Conservation (phyloP, 1,140 invertebrate species). For the Zaprionus inermis region DNA sequence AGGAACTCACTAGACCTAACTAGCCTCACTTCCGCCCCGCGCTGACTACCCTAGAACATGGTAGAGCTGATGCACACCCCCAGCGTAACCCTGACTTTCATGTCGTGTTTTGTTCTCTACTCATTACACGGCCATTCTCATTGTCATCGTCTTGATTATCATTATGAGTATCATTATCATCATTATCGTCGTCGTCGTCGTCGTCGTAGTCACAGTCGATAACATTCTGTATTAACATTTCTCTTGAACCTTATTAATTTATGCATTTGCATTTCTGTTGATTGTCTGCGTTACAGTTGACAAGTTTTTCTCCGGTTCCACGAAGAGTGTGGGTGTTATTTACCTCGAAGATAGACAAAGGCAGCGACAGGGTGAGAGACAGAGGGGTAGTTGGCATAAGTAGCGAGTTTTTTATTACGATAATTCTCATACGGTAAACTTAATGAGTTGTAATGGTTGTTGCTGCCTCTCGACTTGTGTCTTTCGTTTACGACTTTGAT, state of each 20-base stretch:
- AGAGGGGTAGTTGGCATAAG: not conserved
- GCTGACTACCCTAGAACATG: no score
- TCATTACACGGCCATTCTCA: slow-evolving; percentile 57
- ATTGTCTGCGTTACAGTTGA: slow-evolving; percentile 79
- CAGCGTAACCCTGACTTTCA: slow-evolving; percentile 57
- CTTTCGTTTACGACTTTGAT: slow-evolving; percentile 53
- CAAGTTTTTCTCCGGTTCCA: slow-evolving; percentile 53
- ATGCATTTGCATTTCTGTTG: slow-evolving; percentile 65
- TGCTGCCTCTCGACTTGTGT: slow-evolving; percentile 11
- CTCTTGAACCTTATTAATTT: slow-evolving; percentile 67
- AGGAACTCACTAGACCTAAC: no score
- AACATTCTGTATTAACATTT: slow-evolving; percentile 53
- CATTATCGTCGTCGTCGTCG: slow-evolving; percentile 6
- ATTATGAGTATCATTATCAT: slow-evolving; percentile 35
- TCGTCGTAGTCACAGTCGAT: slow-evolving; percentile 54
- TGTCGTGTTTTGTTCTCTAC: slow-evolving; percentile 42
- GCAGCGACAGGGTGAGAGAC: slow-evolving; percentile 8
- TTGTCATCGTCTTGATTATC: slow-evolving; percentile 19
- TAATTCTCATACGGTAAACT: slow-evolving; percentile 40
- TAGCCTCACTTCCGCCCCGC: not conserved
- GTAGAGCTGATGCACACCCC: slow-evolving; percentile 9
- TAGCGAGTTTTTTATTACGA: slow-evolving; percentile 20
- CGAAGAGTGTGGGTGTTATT: slow-evolving; percentile 39
- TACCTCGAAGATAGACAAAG: not conserved
- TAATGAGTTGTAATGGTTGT: slow-evolving; percentile 59